Base-by-base conservation (phyloP, 1,140 invertebrate species). In the Reticulitermes speratus region DNA sequence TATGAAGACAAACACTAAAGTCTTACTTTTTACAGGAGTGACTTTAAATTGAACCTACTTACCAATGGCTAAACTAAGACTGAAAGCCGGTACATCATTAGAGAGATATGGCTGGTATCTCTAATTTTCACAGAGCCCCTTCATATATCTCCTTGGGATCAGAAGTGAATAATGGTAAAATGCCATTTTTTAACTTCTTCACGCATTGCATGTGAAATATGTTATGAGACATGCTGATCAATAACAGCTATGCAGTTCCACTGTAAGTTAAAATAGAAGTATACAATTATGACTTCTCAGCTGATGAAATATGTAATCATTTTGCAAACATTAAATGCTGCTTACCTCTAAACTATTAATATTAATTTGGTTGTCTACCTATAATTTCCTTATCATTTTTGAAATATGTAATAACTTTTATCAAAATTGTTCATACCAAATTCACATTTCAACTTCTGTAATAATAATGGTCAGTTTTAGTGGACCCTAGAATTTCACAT, bases 211-310 rank as follows among this genome's bases (percentile, higher is more conserved):
- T 30, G 25, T 75, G 65, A 75, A 75, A 75, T 75, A 75, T 25
- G 14, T 30, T 75, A n/a, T 30, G 25, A 12, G 65, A 75, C 65
- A 75, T 75, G 65, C 65, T 75, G 65, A 75, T 75, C 59, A 75
- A n/a, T 9, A 75, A n/a, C 65, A 75, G 65, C 65, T 75, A 75
- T 16, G 65, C n/a, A 30, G 65, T 75, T 75, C 65, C n/a, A 30
- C 65, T 75, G 65, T 75, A 75, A 75, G 65, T 75, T 75, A 75
- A 75, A 75, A 75, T 75, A 75, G 65, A 75, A 75, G 65, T 75
- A 75, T 75, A 75, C n/a, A 30, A 75, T 75, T 75, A 75, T 75
- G 25, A 75, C 65, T 75, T n/a, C n/a, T 75, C 65, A 75, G 65
- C n/a, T 75, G 16, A 30, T 7, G 8, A n/a, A 75, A 30, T 25